Evolutionary conservation across 2,113 vertebrate genomes (phyloP).

Genomic region (Odontophorus gujanensis): DNA sequence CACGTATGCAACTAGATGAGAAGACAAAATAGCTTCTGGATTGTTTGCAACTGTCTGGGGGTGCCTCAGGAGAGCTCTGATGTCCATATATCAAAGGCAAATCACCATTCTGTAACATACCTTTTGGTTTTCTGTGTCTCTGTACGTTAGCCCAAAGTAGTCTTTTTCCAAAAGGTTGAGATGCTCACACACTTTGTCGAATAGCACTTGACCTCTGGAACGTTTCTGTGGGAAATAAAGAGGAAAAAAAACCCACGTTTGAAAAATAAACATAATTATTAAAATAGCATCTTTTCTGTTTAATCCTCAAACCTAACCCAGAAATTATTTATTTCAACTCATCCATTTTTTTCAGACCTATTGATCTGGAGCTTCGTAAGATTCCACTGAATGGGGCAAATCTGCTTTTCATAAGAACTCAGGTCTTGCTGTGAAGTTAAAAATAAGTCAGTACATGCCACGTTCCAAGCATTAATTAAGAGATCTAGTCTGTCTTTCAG

Average conservation of each 20-base stretch:
- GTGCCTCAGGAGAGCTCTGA: neutral
- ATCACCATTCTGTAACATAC: constrained; percentile 67
- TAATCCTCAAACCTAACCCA: neutral
- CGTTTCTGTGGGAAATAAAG: constrained; percentile 84
- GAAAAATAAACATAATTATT: neutral
- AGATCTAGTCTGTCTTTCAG: neutral
- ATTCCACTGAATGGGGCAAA: neutral
- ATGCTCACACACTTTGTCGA: constrained; percentile 95
- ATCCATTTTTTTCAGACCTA: neutral
- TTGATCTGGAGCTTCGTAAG: neutral
- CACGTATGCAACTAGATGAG: neutral
- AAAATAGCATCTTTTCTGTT: neutral
- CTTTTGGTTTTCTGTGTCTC: constrained; percentile 95
- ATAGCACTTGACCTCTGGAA: constrained; percentile 89
- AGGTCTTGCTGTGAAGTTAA: neutral
- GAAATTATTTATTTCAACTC: neutral
- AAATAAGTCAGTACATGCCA: neutral
- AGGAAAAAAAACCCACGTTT: neutral
- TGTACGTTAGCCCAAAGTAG: constrained; percentile 93
- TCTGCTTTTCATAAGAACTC: neutral
- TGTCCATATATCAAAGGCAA: neutral
- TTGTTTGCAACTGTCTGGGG: neutral
- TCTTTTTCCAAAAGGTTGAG: constrained; percentile 97
- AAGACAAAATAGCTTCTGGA: neutral
- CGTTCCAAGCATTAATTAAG: neutral